Evolutionary conservation across 2,888 invertebrate species (phyloP), one percentile per base, ranked within the genome.

Genomic region (Mimumesa dahlbomi): DNA sequence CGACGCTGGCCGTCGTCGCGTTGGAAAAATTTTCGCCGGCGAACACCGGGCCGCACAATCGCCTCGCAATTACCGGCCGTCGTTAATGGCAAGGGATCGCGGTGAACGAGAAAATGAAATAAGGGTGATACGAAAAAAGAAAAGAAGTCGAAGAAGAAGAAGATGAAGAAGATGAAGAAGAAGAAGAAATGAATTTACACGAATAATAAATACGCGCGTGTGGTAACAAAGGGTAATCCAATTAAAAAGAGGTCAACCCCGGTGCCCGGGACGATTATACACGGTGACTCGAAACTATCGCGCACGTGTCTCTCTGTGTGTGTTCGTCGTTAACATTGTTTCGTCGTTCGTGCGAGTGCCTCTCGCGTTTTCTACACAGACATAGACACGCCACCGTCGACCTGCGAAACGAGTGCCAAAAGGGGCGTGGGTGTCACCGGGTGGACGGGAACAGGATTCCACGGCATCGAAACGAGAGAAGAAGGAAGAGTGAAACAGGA

Each of bases 161-260:
- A 11, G 40, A 16, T 6, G 13, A 1, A 38, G 21, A 18, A 7
- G 49, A 21, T 5, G n/a, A 4, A 21, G 14, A 19, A n/a, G n/a
- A 9, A 40, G 22, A 19, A 9, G 49, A 42, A 42, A 11, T n/a
- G 50, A 45, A 9, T 14, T 6, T 22, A 25, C 13, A n/a, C 31
- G 45, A 34, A 40, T 42, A 38, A 59, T 43, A 43, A 38, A 59
- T 43, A 43, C 42, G 31, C 22, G 49, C 14, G 16, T 40, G 49
- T 57, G 57, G 50, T 48, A 63, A 70, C 59, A 46, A 57, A 61
- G 48, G 43, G 38, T 49, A 52, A 50, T 59, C 66, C 63, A 66
- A 73, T 73, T 73, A 70, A 70, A 70, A 70, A 36, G 53, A 57
- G 57, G 66, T 57, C 70, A 45, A 16, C 50, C 16, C 3, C 52